Evolutionary conservation across 2,113 vertebrate genomes (phyloP).

Genomic region (Campylomormyrus numenius): DNA sequence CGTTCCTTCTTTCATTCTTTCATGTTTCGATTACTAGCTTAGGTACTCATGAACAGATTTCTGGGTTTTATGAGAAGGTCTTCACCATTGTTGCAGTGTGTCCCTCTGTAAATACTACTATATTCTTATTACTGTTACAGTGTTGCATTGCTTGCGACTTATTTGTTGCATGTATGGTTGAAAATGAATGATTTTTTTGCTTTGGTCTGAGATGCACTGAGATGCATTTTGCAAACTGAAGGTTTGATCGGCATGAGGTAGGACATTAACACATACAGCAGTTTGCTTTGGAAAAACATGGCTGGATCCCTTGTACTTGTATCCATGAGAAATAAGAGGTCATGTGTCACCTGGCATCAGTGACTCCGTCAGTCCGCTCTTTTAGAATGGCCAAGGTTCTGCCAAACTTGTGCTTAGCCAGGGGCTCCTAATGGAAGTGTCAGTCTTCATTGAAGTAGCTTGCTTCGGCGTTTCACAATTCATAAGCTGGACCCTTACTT

Average conservation of each 20-base stretch:
- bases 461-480: neutral
- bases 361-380: neutral
- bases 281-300: neutral
- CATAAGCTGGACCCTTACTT: neutral
- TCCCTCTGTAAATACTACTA: neutral
- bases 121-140: neutral
- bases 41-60: neutral
- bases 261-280: neutral
- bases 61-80: neutral
- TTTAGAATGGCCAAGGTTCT: neutral
- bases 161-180: neutral
- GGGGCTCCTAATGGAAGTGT: conserved; percentile 13
- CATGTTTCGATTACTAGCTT: neutral
- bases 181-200: neutral
- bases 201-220: neutral
- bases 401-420: neutral
- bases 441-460: neutral
- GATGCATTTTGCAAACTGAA: neutral
- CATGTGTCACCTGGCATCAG: neutral
- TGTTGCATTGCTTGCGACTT: neutral
- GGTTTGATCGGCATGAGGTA: neutral
- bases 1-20: no score
- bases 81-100: neutral
- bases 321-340: neutral
- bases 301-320: neutral